These are phyloP conservation scores for Onychostoma macrolepis DNA, from an alignment of 2,113 vertebrate genomes.

Conservation along the genomic window DNA sequence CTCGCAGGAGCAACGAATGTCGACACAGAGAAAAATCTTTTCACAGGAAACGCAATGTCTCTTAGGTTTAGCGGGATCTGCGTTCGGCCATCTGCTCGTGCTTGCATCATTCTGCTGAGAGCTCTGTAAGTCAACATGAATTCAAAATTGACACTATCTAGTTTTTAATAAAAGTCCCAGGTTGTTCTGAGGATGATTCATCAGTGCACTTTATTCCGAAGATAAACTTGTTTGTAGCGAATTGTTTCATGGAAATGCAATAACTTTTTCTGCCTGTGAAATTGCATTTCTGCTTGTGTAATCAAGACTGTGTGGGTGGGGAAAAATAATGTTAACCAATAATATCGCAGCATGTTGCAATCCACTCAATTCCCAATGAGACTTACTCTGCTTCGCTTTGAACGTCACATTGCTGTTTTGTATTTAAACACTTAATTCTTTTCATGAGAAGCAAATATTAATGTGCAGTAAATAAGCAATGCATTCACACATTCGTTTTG, in stretches of 20 bases:
- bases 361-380: neutral
- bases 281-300: neutral
- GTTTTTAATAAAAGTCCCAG: slow-evolving; percentile 20
- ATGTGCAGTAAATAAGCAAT: neutral
- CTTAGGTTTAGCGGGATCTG: neutral
- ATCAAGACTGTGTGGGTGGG: neutral
- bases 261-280: neutral
- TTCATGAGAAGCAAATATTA: neutral
- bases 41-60: neutral
- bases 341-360: neutral
- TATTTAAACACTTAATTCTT: neutral
- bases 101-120: slow-evolving; percentile 25
- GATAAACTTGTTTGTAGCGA: slow-evolving; percentile 6
- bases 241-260: slow-evolving; percentile 25
- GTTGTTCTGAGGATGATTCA: neutral
- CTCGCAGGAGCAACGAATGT: neutral
- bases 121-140: neutral
- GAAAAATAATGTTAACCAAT: neutral
- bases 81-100: neutral
- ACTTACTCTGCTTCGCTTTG: neutral
- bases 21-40: neutral
- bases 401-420: neutral
- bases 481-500: neutral
- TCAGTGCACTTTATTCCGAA: neutral
- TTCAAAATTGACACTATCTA: slow-evolving; percentile 14